Conservation (phyloP, 2,888 invertebrate species). For the Nemotelus pantherinus region DNA sequence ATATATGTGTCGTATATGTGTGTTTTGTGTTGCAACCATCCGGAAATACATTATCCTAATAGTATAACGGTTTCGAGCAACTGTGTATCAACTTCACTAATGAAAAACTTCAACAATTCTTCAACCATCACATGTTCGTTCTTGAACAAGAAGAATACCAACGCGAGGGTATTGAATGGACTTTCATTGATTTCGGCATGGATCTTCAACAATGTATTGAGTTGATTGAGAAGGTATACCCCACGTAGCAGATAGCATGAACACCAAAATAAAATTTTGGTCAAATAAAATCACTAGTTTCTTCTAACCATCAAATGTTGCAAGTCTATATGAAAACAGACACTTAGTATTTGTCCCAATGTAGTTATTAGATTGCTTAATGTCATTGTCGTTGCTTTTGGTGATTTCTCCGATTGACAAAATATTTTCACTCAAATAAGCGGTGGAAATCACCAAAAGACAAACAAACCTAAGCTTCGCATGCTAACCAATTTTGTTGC, state of each 20-base stretch:
- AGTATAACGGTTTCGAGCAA: conserved; percentile 92
- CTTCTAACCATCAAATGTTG: no score
- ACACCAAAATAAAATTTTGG: conserved; percentile 33
- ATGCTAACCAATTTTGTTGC: neutral
- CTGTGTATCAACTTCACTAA: conserved; percentile 95
- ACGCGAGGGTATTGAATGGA: conserved; percentile 90
- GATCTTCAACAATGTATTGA: conserved; percentile 85
- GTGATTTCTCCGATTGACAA: no score
- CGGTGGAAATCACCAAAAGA: no score
- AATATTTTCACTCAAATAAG: no score
- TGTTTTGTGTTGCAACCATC: no score
- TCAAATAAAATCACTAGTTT: neutral
- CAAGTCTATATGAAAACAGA: no score
- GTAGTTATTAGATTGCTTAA: no score
- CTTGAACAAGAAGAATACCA: conserved; percentile 94
- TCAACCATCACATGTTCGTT: conserved; percentile 95
- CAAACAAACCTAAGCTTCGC: neutral
- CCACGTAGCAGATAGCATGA: conserved; percentile 11
- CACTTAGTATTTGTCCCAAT: no score
- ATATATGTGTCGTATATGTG: no score
- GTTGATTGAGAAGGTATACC: conserved; percentile 75
- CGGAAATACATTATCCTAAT: conserved; percentile 53
- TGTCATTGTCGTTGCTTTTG: no score
- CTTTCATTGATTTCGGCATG: conserved; percentile 94
- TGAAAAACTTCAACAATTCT: conserved; percentile 93